Evolutionary conservation across 2,797 vertebrate genomes (phyloP), one percentile per base, ranked within the genome.

Genomic region (Phalanger gymnotis): DNA sequence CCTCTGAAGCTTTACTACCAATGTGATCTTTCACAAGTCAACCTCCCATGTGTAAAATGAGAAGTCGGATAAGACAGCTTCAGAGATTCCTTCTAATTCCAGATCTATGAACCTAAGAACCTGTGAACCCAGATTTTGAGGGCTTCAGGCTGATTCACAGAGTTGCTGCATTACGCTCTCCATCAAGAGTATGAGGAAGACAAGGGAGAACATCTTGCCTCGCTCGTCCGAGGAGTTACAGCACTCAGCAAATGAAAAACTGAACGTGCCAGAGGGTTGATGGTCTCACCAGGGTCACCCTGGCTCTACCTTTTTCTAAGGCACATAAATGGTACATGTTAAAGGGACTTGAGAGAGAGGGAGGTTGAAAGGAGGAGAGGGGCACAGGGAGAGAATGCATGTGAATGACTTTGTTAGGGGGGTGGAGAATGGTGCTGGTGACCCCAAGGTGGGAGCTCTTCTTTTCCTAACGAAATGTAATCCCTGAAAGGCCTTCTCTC

Each of bases 401-500:
- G n/a, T 22, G 66, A 40, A 73, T 40, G 66, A 54, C n/a, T 58
- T 54, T 54, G 81, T 54, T 28, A 40, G 53, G 27, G 13, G 25
- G 19, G 4, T 12, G 53, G 30, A 53, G 55, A 27, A 28, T 61
- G 40, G 19, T 28, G 53, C 16, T 51, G 94, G 40, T 40, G 56
- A 54, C 13, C 34, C 25, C 87, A 58, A n/a, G 54, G 92, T 87
- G 81, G 34, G 31, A 4, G 93, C 51, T 34, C 55, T 96, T 95
- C 91, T 55, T 89, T 97, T 96, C 94, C 47, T 54, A 93, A 25
- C 90, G 93, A 55, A 94, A 96, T 91, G 58, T 90, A 92, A 97
- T 96, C 93, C 96, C 92, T 94, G 92, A 95, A 96, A 97, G 96
- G 92, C 73, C 58, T 96, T 92, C 51, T 73, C 56, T 96, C 87